Conservation (phyloP, 92 coral and sea anemone genomes). For the Hydrozoanthus gracilis region DNA sequence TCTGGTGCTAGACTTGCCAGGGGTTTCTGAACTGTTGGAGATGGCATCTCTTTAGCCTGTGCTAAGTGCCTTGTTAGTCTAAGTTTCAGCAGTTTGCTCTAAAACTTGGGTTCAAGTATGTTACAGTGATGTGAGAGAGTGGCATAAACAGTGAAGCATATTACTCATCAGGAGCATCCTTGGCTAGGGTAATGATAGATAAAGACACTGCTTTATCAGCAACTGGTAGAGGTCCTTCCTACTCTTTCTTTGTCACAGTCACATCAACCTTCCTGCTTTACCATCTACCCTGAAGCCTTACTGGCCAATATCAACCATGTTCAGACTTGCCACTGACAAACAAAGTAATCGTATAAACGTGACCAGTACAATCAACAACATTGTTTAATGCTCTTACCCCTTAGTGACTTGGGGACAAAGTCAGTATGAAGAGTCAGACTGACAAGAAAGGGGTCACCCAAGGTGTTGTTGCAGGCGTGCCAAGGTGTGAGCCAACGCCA, state of each 20-base stretch:
- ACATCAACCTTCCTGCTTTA: neutral
- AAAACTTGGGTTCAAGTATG: conserved; percentile 57
- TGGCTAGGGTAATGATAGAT: neutral
- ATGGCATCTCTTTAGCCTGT: neutral
- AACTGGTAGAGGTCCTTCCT: conserved; percentile 7
- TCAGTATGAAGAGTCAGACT: neutral
- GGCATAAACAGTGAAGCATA: neutral
- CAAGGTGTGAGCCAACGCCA: conserved; percentile 64
- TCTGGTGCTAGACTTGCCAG: neutral
- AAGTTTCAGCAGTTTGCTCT: neutral
- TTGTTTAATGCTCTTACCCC: neutral
- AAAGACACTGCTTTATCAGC: conserved; percentile 1
- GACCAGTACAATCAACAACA: neutral
- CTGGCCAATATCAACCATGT: neutral
- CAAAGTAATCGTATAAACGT: neutral
- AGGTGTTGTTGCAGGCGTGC: neutral
- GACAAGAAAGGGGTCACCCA: neutral
- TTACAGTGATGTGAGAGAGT: conserved; percentile 27
- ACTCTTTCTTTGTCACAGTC: neutral
- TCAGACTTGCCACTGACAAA: neutral
- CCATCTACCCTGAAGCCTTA: neutral
- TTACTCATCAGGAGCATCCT: neutral
- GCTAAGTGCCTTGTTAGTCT: neutral
- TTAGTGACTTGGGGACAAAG: neutral
- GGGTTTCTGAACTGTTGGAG: neutral